Evolutionary conservation across 2,888 invertebrate genomes (phyloP), one percentile per base, ranked within the genome.

Genomic region (Eupithecia exiguata): DNA sequence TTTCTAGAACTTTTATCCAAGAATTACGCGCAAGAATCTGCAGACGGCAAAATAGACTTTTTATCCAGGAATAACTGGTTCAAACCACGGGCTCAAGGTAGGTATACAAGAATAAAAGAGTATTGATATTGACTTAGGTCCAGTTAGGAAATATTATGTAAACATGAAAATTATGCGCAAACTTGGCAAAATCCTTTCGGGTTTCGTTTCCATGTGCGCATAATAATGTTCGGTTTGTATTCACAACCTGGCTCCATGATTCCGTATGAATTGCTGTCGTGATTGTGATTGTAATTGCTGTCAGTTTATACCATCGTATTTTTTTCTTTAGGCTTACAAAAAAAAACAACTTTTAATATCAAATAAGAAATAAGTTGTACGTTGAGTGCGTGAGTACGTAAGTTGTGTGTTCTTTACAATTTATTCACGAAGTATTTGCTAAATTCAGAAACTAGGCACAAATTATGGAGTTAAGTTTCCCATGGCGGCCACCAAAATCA

Each of bases 91-190:
- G 49, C 49, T 21, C 21, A 21, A 10, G 4, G 21, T 4, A 53
- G 49, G n/a, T n/a, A n/a, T n/a, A 21, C 10, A 16, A 21, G 21
- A 53, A 21, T 21, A 53, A 21, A 53, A 53, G 49, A 21, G 21
- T 10, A 18, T 63, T 35, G 35, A 14, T 74, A 74, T 74, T 74
- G 71, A 74, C 71, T 71, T 71, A 74, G 74, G 74, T 65, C 68
- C 62, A 85, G 86, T 89, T 86, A 88, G 87, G 78, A 90, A 90
- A 90, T 90, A 89, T 88, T 88, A 88, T 86, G 88, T 83, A 84
- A 85, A 84, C 86, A 85, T 86, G 88, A 85, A 88, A 86, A 88
- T 89, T 86, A 89, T 87, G 84, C 83, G 85, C 79, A 75, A 74
- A 75, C 74, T 84, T 84, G 80, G 85, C 85, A 76, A 80, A 83